Base-by-base conservation (phyloP, 2,113 vertebrate genomes). In the Salvelinus alpinus region DNA sequence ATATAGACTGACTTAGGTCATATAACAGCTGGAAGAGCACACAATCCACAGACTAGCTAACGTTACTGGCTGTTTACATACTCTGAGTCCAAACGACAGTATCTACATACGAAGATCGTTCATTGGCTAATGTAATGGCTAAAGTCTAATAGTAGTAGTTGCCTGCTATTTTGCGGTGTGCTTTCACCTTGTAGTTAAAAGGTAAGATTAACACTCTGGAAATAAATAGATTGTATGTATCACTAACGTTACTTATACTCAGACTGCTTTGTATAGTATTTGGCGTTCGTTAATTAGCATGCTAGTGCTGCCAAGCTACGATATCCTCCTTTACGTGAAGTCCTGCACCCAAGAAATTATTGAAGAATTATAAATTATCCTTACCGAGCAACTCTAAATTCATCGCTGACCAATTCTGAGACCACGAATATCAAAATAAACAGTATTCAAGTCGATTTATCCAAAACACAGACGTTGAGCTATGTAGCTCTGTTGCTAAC, bases 341-440 rank as follows among this genome's bases (percentile, higher is more conserved):
- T 57, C 29, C 3, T 67, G 14, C 25, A 12, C 5, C n/a, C 59
- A 62, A 18, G 0, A 18, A 16, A 18, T 54, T 4, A 54, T 54
- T 18, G 9, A 62, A 29, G 2, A 68, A 31, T 18, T 8, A 16
- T 31, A 4, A 12, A 71, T 24, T 6, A 29, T 47, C 5, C 91
- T 85, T 84, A 94, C 93, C 93, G 82, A 94, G 93, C 86, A 94
- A 71, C 27, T 94, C 93, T 5, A 94, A 88, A 64, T 94, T 94
- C 93, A 94, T 94, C 2, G 25, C 71, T 75, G 81, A 4, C 16
- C 66, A 31, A 13, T 11, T 18, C 31, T 3, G 0, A 48, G 3
- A 73, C 25, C 47, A 72, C 18, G 31, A 84, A 72, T 59, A 47
- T 5, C 57, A 47, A 1, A 59, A 47, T 0, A 8, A 3, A 16